Conservation (phyloP, 2,888 invertebrate species). For the Cerceris ruficornis region DNA sequence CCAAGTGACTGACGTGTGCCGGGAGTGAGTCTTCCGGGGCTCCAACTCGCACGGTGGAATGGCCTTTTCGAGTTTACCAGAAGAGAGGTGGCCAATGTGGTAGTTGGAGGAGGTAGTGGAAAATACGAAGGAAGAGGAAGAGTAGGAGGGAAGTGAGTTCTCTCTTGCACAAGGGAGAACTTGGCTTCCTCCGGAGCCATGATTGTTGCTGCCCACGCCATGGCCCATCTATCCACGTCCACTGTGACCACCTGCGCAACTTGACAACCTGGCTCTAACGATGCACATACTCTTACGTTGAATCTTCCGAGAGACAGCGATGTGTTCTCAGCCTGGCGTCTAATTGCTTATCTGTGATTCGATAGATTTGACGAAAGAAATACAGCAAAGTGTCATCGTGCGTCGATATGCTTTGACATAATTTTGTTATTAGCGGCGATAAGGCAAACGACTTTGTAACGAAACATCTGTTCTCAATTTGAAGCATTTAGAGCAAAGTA, state of each 20-base stretch:
- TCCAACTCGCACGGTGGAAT: constrained; percentile 40
- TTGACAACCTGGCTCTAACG: constrained; percentile 69
- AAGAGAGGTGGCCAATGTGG: constrained; percentile 30
- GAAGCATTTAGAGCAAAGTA: no score
- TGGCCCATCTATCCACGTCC: constrained; percentile 74
- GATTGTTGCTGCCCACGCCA: constrained; percentile 62
- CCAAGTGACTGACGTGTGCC: constrained; percentile 56
- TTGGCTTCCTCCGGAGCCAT: constrained; percentile 53
- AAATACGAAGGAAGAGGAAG: constrained; percentile 18
- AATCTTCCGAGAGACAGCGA: constrained; percentile 49
- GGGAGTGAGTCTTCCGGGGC: constrained; percentile 70
- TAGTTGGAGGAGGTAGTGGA: constrained; percentile 26
- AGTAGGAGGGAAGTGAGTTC: background rate
- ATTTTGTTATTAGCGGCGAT: background rate
- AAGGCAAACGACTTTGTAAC: no score
- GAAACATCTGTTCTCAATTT: no score
- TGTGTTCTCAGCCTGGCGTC: constrained; percentile 35
- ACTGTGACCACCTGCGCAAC: constrained; percentile 63
- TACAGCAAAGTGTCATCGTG: background rate
- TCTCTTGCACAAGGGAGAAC: constrained; percentile 25
- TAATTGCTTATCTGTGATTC: constrained; percentile 19
- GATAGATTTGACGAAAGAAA: constrained; percentile 27
- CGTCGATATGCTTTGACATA: background rate
- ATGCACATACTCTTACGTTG: constrained; percentile 57
- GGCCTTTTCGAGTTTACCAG: constrained; percentile 49